Evolutionary conservation across 1,140 invertebrate species (phyloP), one percentile per base, ranked within the genome.

Genomic region (Amyelois transitella): DNA sequence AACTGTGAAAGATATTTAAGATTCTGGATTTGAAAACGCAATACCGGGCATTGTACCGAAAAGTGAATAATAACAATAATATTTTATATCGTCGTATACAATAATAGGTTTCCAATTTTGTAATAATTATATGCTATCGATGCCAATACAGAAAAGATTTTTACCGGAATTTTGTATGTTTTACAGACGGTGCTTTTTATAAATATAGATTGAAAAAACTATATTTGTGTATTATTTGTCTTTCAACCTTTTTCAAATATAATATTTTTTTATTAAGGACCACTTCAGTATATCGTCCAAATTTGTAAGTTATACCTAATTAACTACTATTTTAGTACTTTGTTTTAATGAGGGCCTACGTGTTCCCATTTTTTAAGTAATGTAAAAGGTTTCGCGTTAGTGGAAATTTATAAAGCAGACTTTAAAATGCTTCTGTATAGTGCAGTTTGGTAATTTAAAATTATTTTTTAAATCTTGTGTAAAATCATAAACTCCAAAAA

Each of bases 151-250:
- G 53, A 70, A 75, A 77, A 60, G 55, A 62, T 72, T 82, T 83
- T 75, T 78, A 86, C 75, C 74, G 59, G 68, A 76, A 79, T 77
- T 85, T 86, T 85, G 81, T 83, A 81, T 81, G 78, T 82, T 85
- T 86, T 86, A 86, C 80, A 79, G 81, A 85, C 72, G 81, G 80
- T 86, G 83, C 81, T 86, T 86, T 86, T 77, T 81, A 78, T 80
- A 84, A 80, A 84, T 78, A 79, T 75, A 85, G 54, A 80, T 62
- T 63, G 53, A 63, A 73, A 80, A 75, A 65, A 55, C 59, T 25
- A 45, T 10, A 44, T 14, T 55, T 58, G 63, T 56, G 67, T 75
- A 72, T 60, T 55, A 67, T 67, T 57, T 50, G 6, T 32, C 8
- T 48, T 48, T 6, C 18, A 4, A 18, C 2, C 7, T 47, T 47